Percentiles rank a stretch among this genome's conserved stretches.
Evolutionary conservation across 2,888 invertebrate genomes (phyloP).

Genomic region (Rhamphomyia laevipes): DNA sequence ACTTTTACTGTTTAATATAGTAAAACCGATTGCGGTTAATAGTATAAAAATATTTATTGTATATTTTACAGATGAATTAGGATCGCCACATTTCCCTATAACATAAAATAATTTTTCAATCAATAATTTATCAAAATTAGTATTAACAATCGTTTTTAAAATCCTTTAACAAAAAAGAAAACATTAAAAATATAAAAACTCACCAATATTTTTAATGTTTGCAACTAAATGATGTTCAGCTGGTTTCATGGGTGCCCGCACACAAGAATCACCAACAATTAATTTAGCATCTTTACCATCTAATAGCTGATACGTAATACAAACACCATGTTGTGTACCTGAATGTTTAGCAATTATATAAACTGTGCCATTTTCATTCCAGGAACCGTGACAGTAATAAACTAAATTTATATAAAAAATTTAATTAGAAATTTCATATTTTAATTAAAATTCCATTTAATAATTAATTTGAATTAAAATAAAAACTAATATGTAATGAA

Average conservation of each 20-base stretch:
- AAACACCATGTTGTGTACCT: constrained; percentile 36
- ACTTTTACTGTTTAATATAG: not conserved
- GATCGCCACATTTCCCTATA: not conserved
- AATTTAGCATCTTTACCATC: constrained; percentile 31
- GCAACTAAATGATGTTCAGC: constrained; percentile 37
- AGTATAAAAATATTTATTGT: not conserved
- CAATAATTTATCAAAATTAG: too few relatives aligned
- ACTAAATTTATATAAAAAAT: constrained; percentile 40
- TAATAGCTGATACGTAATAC: constrained; percentile 34
- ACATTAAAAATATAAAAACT: constrained; percentile 5
- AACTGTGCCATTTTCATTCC: constrained; percentile 77
- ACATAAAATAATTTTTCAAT: not conserved
- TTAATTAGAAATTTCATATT: not conserved
- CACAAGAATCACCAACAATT: constrained; percentile 35
- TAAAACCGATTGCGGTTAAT: not conserved
- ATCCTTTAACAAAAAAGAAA: too few relatives aligned
- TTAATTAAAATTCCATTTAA: not conserved
- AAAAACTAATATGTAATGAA: not conserved
- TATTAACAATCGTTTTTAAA: too few relatives aligned
- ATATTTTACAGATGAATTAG: not conserved
- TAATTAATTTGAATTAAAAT: not conserved
- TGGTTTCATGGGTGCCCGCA: constrained; percentile 32
- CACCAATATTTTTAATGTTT: constrained; percentile 36
- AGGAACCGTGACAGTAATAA: constrained; percentile 80
- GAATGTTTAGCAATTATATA: constrained; percentile 54